These are phyloP conservation scores for Platyura marginata DNA, from an alignment of 1,140 invertebrate species.

Conservation along the genomic window DNA sequence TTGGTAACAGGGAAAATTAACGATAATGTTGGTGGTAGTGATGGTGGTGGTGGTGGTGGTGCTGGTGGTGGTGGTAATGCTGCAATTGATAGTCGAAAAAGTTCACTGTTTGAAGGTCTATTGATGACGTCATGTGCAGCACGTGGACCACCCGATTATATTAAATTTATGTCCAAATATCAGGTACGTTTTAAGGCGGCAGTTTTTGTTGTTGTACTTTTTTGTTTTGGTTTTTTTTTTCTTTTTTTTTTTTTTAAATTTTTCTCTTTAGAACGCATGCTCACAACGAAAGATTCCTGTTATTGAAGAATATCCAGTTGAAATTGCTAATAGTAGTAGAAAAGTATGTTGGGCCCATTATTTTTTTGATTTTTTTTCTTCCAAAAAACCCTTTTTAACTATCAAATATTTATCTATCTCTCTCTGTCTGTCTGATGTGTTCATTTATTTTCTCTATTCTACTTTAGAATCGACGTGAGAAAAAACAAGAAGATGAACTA, in stretches of 20 bases:
- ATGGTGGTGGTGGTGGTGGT: conserved; percentile 1
- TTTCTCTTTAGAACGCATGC: conserved; percentile 16
- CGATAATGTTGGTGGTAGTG: background rate
- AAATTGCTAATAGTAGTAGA: too few species aligned
- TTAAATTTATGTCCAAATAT: conserved; percentile 20
- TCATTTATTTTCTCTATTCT: background rate
- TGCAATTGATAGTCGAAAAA: conserved; percentile 7
- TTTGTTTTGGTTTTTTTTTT: conserved; percentile 1
- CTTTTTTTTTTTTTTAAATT: conserved; percentile 1
- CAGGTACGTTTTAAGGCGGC: conserved; percentile 11
- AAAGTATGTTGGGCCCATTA: too few species aligned
- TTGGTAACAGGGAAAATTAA: conserved; percentile 1
- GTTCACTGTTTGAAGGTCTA: conserved; percentile 12
- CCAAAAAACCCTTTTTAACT: background rate
- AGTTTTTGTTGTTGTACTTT: background rate
- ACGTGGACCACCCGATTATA: conserved; percentile 15
- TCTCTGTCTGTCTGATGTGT: background rate
- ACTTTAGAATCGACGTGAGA: conserved; percentile 13
- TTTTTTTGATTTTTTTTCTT: too few species aligned
- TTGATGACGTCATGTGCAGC: conserved; percentile 17
- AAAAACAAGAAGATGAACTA: conserved; percentile 19
- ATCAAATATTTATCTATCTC: background rate
- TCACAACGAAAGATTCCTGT: conserved; percentile 15
- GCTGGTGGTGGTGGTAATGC: conserved; percentile 2
- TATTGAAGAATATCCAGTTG: background rate